A percentile compares a stretch with the other conserved stretches of the same genome.
phyloP scores from a whole-genome alignment of 2,113 vertebrate species.

The Tyto alba region DNA sequence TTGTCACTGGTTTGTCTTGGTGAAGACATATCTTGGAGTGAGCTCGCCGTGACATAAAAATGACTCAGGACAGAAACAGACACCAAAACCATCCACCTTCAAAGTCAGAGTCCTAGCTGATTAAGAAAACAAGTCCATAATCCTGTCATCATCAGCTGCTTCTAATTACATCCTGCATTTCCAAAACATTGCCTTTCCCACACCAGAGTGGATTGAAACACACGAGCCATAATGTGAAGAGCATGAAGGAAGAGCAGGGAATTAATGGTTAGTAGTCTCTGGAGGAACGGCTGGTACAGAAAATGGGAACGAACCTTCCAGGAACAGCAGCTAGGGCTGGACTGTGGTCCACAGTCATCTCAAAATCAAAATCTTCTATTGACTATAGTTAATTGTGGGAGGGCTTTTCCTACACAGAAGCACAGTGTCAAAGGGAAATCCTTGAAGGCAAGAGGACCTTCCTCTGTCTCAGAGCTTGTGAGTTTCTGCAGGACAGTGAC shows the following conservation, averaged over 20 bases:
- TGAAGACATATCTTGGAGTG: background rate
- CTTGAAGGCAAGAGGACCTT: background rate
- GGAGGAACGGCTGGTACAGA: background rate
- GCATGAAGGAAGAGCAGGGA: background rate
- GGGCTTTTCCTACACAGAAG: background rate
- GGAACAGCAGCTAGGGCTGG: background rate
- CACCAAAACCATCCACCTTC: background rate
- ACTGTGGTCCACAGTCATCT: background rate
- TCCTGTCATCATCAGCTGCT: background rate
- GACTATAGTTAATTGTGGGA: background rate
- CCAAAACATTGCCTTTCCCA: background rate
- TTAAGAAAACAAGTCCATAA: background rate
- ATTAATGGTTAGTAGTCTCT: background rate
- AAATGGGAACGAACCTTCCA: background rate
- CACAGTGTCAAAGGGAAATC: constrained; percentile 29
- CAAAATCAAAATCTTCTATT: background rate
- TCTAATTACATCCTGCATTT: background rate
- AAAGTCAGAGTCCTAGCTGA: background rate
- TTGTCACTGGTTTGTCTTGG: background rate
- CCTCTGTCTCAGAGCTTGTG: background rate
- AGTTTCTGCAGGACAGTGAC: background rate
- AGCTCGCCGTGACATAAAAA: background rate
- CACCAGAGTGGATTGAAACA: background rate
- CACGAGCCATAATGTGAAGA: background rate
- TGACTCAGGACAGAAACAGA: constrained; percentile 24